Evolutionary conservation across 2,888 invertebrate genomes (phyloP).

Genomic region (Troides oblongomaculatus): DNA sequence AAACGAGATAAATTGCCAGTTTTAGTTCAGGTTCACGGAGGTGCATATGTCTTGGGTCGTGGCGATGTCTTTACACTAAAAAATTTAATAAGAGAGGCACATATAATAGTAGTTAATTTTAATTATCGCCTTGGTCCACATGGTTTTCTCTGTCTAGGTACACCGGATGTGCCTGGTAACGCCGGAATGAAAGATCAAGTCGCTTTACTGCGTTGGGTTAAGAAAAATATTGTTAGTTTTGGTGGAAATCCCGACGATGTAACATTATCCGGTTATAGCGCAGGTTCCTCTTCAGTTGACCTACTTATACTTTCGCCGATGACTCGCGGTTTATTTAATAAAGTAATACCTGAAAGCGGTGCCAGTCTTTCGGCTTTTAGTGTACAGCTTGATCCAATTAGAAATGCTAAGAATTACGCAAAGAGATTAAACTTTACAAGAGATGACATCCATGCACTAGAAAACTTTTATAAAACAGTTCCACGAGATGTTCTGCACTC

Average conservation of each 20-base stretch:
- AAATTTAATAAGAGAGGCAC: conserved; percentile 41
- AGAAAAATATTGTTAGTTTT: no score
- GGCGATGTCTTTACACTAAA: conserved; percentile 40
- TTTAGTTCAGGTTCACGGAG: conserved; percentile 65
- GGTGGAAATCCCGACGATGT: conserved; percentile 47
- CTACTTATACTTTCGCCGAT: conserved; percentile 50
- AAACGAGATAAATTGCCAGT: conserved; percentile 48
- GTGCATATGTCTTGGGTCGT: conserved; percentile 56
- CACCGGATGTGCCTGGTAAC: conserved; percentile 55
- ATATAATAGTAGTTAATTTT: conserved; percentile 50
- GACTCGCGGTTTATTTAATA: conserved; percentile 51
- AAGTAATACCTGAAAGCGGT: conserved; percentile 32
- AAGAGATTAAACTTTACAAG: conserved; percentile 41
- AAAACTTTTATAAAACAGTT: no score
- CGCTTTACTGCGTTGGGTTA: conserved; percentile 42
- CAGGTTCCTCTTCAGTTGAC: conserved; percentile 53
- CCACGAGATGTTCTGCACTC: conserved; percentile 33
- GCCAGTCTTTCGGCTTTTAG: conserved; percentile 40
- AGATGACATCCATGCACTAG: conserved; percentile 39
- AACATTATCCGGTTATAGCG: conserved; percentile 53
- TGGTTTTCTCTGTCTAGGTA: conserved; percentile 58
- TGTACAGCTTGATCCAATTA: conserved; percentile 49
- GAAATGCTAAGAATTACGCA: conserved; percentile 50
- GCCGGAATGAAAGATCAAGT: conserved; percentile 65
- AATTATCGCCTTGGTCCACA: conserved; percentile 36